Evolutionary conservation across 2,113 vertebrate genomes (phyloP), one percentile per base, ranked within the genome.

Genomic region (Bothrops jararaca): DNA sequence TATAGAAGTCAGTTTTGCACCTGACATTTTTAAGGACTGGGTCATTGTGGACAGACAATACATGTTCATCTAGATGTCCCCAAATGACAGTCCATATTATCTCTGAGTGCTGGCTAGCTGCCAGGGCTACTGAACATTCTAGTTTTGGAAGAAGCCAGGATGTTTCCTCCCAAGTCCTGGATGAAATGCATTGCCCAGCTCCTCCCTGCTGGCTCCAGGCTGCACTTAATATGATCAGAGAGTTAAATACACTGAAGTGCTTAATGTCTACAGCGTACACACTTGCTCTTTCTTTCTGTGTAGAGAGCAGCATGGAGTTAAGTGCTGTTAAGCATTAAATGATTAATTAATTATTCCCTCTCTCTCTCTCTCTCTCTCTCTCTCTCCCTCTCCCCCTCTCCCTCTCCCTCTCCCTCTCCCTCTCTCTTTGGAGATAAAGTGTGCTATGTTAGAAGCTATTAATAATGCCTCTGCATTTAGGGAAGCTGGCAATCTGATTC

Each of bases 241-340:
- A 92, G 92, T 90, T 90, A 92, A 90, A 90, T 92, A 90, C 54
- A 24, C 45, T 3, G 12, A 90, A n/a, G 74, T 58, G 92, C 74
- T 92, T 92, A 92, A 90, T n/a, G 45, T 90, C 74, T 90, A 22
- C 3, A 15, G 29, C 52, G 23, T 12, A 24, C 87, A 56, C n/a
- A 53, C 50, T 54, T 0, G 26, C 11, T 88, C 86, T 53, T 48
- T 88, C 50, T 88, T 48, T 87, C 86, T 88, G 86, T 12, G 50
- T 26, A 24, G 88, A 60, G 74, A 85, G 42, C 42, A 3, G 54
- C 23, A 24, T 86, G 80, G 74, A 58, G 74, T 92, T 91, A 92
- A 92, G 88, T 80, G 92, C 88, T 90, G 54, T 80, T 90, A 92
- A 90, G 88, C 88, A 90, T 92, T 90, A 92, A 92, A 90, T 92